Conservation (phyloP, 2,113 vertebrate species). For the Nyctereutes procyonoides region DNA sequence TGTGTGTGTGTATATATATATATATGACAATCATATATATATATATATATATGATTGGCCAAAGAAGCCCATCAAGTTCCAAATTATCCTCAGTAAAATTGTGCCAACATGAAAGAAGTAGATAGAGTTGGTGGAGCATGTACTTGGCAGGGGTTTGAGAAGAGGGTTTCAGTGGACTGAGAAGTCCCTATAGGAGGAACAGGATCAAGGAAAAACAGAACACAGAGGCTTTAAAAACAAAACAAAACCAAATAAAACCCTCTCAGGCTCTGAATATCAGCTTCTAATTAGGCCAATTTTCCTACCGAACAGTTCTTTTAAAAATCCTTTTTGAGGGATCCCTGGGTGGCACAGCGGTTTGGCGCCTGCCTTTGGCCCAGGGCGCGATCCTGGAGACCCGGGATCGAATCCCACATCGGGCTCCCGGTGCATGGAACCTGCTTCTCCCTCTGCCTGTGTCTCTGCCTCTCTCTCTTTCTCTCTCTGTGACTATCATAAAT, state of each 20-base stretch:
- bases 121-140: not conserved
- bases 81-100: not conserved
- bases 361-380: too few species aligned
- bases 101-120: not conserved
- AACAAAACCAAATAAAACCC: too few species aligned
- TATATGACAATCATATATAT: not conserved
- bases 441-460: too few species aligned
- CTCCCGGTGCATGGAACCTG: too few species aligned
- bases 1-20: not conserved
- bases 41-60: too few species aligned
- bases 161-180: not conserved
- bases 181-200: not conserved
- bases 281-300: not conserved
- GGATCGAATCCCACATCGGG: too few species aligned
- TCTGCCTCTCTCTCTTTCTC: too few species aligned
- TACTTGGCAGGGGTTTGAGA: not conserved
- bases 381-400: too few species aligned
- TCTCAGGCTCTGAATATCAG: not conserved
- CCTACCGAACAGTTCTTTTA: not conserved
- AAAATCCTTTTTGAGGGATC: not conserved
- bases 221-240: not conserved
- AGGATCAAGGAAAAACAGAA: not conserved
- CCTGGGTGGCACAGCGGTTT: too few species aligned
- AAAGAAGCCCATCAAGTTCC: not conserved
- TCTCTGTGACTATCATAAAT: too few species aligned